A percentile compares a stretch with the other conserved stretches of the same genome.
Conservation (phyloP, 2,113 vertebrate species). For the Cinclus cinclus region DNA sequence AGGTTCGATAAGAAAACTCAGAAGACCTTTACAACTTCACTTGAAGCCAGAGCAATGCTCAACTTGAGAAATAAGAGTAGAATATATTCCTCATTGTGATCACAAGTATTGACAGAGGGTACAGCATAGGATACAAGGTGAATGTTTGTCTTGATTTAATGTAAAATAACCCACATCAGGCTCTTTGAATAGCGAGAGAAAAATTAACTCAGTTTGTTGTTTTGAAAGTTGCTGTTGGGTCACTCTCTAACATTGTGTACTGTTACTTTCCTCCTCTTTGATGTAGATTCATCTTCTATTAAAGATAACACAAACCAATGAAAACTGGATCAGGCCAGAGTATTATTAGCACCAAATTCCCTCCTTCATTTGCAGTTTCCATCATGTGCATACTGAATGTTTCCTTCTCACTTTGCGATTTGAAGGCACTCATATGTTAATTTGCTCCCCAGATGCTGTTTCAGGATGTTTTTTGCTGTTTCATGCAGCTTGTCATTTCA, state of each 20-base stretch:
- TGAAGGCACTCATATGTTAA: background rate
- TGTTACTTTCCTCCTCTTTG: slow-evolving; percentile 18
- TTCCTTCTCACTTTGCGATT: slow-evolving; percentile 7
- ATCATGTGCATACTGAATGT: background rate
- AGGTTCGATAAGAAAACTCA: background rate
- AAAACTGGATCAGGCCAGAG: background rate
- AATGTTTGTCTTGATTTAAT: background rate
- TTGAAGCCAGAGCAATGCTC: background rate
- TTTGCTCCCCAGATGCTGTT: background rate
- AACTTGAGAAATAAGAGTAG: background rate
- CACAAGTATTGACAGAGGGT: background rate
- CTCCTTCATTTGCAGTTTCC: background rate
- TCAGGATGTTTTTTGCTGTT: background rate
- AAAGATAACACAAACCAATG: background rate
- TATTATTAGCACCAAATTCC: slow-evolving; percentile 18
- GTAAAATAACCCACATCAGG: background rate
- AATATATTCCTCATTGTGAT: background rate
- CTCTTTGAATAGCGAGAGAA: background rate
- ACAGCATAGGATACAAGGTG: background rate
- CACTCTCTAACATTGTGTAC: background rate
- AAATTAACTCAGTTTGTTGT: background rate
- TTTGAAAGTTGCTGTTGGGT: background rate
- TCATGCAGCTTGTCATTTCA: slow-evolving; percentile 2
- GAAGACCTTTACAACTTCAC: background rate
- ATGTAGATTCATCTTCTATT: background rate